Evolutionary conservation across 2,888 invertebrate genomes (phyloP), one percentile per base, ranked within the genome.

Genomic region (Eueremaeus valkanovi): DNA sequence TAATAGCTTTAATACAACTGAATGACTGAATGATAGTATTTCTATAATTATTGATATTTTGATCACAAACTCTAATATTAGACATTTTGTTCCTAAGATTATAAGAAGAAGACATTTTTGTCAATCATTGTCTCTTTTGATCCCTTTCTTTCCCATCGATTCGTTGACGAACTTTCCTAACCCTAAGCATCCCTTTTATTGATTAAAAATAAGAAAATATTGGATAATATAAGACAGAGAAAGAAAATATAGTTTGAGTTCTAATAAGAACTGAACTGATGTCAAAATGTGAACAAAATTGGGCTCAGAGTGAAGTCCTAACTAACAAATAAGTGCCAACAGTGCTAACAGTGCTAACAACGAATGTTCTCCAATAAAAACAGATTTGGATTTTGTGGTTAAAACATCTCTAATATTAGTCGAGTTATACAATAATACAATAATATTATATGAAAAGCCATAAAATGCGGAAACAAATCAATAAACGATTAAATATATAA

Each of bases 171-270:
- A 58, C 29, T 63, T 36, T 63, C 16, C 33, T n/a, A 29, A 31
- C 63, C n/a, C 63, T 63, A 27, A 63, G 63, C 63, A 63, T 33
- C 29, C 9, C 31, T 58, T 55, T 55, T 63, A 63, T 63, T 63
- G 63, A 63, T 63, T 63, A 33, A 66, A 66, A 66, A 21, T 36
- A 40, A 31, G 24, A 45, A 45, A 45, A 6, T 45, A 45, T 45
- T 45, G 45, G 29, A 16, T 16, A 66, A 66, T 36, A 66, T 66
- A 58, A 58, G 16, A 58, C 29, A 58, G 21, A 55, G 3, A 45
- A 45, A 45, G 45, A 45, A 11, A 55, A 27, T n/a, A n/a, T n/a
- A n/a, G n/a, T n/a, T n/a, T n/a, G n/a, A n/a, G n/a, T n/a, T 51
- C n/a, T 9, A 9, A 55, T 24, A 21, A 55, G 55, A 24, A 13